Conservation (phyloP, 2,888 invertebrate genomes). For the Eupsilia transversa region DNA sequence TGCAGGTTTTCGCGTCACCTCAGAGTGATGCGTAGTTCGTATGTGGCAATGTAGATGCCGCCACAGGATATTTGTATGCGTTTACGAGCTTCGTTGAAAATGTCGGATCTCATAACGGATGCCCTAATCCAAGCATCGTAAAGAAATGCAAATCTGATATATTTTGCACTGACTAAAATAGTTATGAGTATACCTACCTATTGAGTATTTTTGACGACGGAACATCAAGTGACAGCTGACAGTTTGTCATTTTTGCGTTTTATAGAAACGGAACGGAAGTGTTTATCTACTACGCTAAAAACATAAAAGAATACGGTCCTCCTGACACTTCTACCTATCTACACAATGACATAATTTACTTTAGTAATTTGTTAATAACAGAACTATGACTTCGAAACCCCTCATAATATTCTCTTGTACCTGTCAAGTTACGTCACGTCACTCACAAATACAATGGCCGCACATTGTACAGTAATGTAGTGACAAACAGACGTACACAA, state of each 20-base stretch:
- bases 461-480: slow-evolving; percentile 55
- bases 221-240: not conserved
- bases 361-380: slow-evolving; percentile 12
- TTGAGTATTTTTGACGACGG: not conserved
- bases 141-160: not conserved
- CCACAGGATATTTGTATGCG: too few relatives aligned
- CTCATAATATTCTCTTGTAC: not conserved
- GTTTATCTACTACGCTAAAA: not conserved
- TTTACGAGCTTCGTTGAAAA: not conserved
- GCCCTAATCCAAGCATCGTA: not conserved
- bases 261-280: not conserved
- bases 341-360: not conserved
- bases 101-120: not conserved
- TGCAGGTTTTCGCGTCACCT: too few relatives aligned
- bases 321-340: too few relatives aligned
- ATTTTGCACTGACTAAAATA: not conserved
- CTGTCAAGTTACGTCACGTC: slow-evolving; percentile 49
- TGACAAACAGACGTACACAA: slow-evolving; percentile 70
- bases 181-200: not conserved
- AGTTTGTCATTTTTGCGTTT: not conserved
- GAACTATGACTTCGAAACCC: slow-evolving; percentile 8
- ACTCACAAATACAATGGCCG: slow-evolving; percentile 50
- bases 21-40: too few relatives aligned
- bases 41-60: too few relatives aligned
- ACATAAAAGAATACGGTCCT: not conserved